Evolutionary conservation across 1,140 invertebrate genomes (phyloP).

Genomic region (Drosophila nannoptera): DNA sequence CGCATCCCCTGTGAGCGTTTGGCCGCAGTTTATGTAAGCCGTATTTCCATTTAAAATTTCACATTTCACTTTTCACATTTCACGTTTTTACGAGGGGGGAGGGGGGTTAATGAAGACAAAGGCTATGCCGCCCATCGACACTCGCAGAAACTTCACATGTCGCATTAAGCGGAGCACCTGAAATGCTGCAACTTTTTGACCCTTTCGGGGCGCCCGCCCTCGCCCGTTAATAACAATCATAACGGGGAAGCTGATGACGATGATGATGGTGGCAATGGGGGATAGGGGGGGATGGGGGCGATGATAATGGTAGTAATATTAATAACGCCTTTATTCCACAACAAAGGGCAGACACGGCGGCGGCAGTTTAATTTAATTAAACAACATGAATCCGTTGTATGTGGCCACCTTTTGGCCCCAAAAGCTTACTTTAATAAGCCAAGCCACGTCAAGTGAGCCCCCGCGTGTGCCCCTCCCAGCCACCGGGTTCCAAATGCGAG

Average conservation of each 20-base stretch:
- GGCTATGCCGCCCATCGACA: slow-evolving; percentile 59
- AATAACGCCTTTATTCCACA: slow-evolving; percentile 74
- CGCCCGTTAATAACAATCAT: slow-evolving; percentile 44
- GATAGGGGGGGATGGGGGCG: slow-evolving; percentile 42
- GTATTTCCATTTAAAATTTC: slow-evolving; percentile 33
- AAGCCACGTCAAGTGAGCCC: slow-evolving; percentile 19
- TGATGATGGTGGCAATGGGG: slow-evolving; percentile 70
- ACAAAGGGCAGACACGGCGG: slow-evolving; percentile 59
- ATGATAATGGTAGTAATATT: slow-evolving; percentile 74
- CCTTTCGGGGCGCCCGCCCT: slow-evolving; percentile 28
- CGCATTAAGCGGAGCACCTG: slow-evolving; percentile 71
- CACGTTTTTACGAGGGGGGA: slow-evolving; percentile 40
- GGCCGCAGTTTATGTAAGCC: slow-evolving; percentile 40
- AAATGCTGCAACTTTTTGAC: slow-evolving; percentile 53
- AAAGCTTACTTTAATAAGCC: slow-evolving; percentile 52
- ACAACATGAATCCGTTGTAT: slow-evolving; percentile 73
- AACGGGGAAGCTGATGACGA: slow-evolving; percentile 60
- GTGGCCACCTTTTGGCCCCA: slow-evolving; percentile 63
- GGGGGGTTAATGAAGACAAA: slow-evolving; percentile 62
- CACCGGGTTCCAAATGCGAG: slow-evolving; percentile 35
- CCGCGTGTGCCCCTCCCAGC: background rate
- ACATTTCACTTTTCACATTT: slow-evolving; percentile 20
- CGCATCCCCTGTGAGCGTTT: slow-evolving; percentile 16
- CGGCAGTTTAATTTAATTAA: slow-evolving; percentile 74
- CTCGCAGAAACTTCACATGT: slow-evolving; percentile 64